Evolutionary conservation across 2,888 invertebrate genomes (phyloP).

Genomic region (Diarsia mendica): DNA sequence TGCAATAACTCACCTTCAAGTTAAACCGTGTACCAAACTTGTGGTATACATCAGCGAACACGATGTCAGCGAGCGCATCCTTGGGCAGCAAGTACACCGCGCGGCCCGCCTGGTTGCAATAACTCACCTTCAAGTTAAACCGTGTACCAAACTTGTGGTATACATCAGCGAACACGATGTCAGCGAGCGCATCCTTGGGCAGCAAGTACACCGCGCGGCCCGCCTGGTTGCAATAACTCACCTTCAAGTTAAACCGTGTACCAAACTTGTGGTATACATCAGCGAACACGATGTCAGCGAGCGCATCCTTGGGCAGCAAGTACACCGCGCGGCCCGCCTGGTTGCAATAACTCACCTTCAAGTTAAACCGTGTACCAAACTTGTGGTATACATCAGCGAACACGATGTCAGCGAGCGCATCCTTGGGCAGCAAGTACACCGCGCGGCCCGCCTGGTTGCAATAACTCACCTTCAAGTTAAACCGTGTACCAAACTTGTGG

Average conservation of each 20-base stretch:
- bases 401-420: constrained; percentile 96
- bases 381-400: constrained; percentile 98
- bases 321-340: constrained; percentile 97
- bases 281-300: constrained; percentile 96
- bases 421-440: constrained; percentile 98
- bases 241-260: constrained; percentile 67
- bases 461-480: constrained; percentile 32
- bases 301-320: constrained; percentile 96
- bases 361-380: constrained; percentile 90
- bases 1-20: constrained; percentile 72
- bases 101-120: constrained; percentile 92
- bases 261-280: constrained; percentile 98
- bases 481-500: constrained; percentile 93
- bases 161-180: constrained; percentile 97
- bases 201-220: constrained; percentile 98
- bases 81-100: constrained; percentile 98
- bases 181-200: constrained; percentile 97
- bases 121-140: constrained; percentile 35
- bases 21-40: constrained; percentile 92
- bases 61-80: constrained; percentile 96
- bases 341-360: constrained; percentile 79
- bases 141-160: constrained; percentile 94
- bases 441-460: constrained; percentile 94
- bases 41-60: constrained; percentile 97
- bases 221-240: constrained; percentile 87